These are phyloP conservation scores for Anguilla rostrata DNA, from an alignment of 2,113 vertebrate species.

Conservation along the genomic window DNA sequence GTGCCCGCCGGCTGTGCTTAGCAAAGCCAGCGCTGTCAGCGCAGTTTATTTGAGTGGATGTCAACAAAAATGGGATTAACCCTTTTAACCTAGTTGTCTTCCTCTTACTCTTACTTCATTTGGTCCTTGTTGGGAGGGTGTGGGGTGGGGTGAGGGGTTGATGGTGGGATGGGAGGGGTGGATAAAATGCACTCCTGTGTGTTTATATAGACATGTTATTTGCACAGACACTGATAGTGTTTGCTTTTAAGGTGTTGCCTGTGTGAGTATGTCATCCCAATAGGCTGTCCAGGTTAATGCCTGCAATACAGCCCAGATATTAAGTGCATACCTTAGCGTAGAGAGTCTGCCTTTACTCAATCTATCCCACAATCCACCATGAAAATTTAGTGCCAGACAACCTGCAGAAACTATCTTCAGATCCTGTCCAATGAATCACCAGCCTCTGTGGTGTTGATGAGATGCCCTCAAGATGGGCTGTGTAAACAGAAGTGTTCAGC, in stretches of 20 bases:
- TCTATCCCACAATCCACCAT: not conserved
- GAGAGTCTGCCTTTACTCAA: no score
- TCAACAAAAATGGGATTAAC: slow-evolving; percentile 65
- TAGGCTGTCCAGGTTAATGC: not conserved
- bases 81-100: slow-evolving; percentile 51
- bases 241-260: not conserved
- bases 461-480: slow-evolving; percentile 21
- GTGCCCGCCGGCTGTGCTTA: slow-evolving; percentile 53
- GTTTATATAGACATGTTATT: not conserved
- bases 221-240: not conserved
- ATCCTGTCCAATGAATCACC: slow-evolving; percentile 10
- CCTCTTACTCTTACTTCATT: slow-evolving; percentile 34
- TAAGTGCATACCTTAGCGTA: not conserved
- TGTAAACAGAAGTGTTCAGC: slow-evolving; percentile 23
- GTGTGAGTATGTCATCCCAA: not conserved
- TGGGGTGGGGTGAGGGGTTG: not conserved
- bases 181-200: not conserved
- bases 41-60: slow-evolving; percentile 59
- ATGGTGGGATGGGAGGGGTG: not conserved
- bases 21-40: slow-evolving; percentile 47
- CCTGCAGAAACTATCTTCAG: slow-evolving; percentile 13
- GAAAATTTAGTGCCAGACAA: not conserved
- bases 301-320: not conserved
- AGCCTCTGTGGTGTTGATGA: slow-evolving; percentile 11
- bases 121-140: slow-evolving; percentile 15